A percentile compares a stretch with the other conserved stretches of the same genome.
Conservation (phyloP, 2,113 vertebrate genomes). For the Corythornis madagascariensis region DNA sequence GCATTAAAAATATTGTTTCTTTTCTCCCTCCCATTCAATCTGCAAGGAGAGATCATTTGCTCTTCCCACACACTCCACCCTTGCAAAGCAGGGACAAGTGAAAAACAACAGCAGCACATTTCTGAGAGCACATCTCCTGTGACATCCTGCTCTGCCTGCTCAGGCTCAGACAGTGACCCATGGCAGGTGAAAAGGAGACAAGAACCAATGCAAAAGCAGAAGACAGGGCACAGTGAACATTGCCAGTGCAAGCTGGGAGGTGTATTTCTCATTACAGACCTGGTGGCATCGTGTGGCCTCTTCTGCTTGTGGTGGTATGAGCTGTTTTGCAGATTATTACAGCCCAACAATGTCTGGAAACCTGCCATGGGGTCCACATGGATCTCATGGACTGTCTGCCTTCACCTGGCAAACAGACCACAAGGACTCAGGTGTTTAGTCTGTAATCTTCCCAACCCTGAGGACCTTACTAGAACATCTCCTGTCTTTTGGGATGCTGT, state of each 20-base stretch:
- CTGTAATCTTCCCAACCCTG: fast-evolving
- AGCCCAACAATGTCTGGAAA: background rate
- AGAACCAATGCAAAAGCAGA: background rate
- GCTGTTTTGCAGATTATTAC: background rate
- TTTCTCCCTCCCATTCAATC: background rate
- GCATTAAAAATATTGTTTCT: background rate
- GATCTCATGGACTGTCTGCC: background rate
- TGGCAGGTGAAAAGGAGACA: background rate
- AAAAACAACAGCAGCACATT: background rate
- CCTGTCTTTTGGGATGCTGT: background rate
- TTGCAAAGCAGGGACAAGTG: background rate
- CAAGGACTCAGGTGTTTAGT: background rate
- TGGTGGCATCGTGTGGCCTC: background rate
- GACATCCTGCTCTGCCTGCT: background rate
- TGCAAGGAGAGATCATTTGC: background rate
- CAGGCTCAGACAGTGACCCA: background rate
- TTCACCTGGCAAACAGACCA: background rate
- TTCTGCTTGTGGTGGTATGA: background rate
- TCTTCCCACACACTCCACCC: background rate
- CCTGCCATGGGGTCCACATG: background rate
- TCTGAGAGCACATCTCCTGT: background rate
- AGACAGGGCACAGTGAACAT: fast-evolving
- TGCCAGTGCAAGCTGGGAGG: background rate
- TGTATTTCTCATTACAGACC: background rate
- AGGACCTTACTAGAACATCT: background rate